Conservation (phyloP, 1,140 invertebrate species). For the Dreissena rostriformis region DNA sequence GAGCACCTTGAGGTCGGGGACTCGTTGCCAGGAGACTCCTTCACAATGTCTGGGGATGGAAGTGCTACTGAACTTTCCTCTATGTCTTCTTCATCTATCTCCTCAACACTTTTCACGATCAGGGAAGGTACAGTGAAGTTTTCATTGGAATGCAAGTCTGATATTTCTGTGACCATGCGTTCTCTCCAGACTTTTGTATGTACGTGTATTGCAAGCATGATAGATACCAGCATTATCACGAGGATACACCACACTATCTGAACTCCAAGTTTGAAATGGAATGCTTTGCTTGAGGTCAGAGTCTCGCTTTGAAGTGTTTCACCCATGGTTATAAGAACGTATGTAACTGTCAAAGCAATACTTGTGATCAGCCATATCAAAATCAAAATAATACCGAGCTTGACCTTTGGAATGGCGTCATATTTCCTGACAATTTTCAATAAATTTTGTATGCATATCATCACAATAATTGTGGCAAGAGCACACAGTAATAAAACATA, state of each 20-base stretch:
- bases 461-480: slow-evolving; percentile 57
- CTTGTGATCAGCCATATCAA: slow-evolving; percentile 48
- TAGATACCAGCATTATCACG: slow-evolving; percentile 30
- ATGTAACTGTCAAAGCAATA: slow-evolving; percentile 35
- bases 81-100: slow-evolving; percentile 53
- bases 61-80: slow-evolving; percentile 35
- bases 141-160: slow-evolving; percentile 40
- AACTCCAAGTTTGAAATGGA: slow-evolving; percentile 48
- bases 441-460: slow-evolving; percentile 63
- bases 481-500: slow-evolving; percentile 69
- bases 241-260: slow-evolving; percentile 39
- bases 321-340: slow-evolving; percentile 31
- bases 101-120: slow-evolving; percentile 61
- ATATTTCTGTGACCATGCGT: slow-evolving; percentile 28
- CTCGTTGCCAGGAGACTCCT: slow-evolving; percentile 25
- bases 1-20: slow-evolving; percentile 26
- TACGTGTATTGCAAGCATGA: slow-evolving; percentile 28
- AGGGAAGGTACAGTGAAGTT: slow-evolving; percentile 65
- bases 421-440: slow-evolving; percentile 56
- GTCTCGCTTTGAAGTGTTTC: slow-evolving; percentile 6
- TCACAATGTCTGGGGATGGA: slow-evolving; percentile 31
- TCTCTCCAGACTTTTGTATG: slow-evolving; percentile 34
- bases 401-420: slow-evolving; percentile 54
- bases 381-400: slow-evolving; percentile 41
- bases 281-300: slow-evolving; percentile 35